Percentiles rank a stretch among this genome's conserved stretches.
Conservation (phyloP, 2,888 invertebrate species). For the Deroplatys truncata region DNA sequence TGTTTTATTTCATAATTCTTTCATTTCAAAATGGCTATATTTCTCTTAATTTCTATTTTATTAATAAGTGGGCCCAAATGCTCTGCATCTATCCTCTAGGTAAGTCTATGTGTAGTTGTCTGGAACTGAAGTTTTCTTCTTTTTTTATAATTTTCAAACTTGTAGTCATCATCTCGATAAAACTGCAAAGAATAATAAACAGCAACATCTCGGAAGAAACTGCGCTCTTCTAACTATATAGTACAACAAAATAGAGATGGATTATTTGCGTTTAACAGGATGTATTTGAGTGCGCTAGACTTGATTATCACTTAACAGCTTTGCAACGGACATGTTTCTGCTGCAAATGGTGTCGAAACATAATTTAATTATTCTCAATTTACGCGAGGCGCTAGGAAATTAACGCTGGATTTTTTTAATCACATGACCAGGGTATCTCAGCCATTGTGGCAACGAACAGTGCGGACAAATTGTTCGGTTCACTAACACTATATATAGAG, state of each 20-base stretch:
- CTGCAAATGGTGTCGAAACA: neutral
- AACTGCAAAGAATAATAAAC: too few species aligned
- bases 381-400: neutral
- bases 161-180: too few species aligned
- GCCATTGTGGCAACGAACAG: neutral
- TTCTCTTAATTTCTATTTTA: too few species aligned
- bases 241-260: neutral
- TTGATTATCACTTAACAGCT: neutral
- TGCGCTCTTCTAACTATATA: too few species aligned
- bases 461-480: neutral
- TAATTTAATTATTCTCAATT: neutral
- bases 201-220: too few species aligned
- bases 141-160: too few species aligned
- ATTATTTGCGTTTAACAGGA: neutral
- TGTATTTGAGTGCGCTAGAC: neutral
- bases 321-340: neutral
- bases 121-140: too few species aligned
- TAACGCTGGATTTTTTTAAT: neutral
- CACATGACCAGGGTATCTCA: neutral
- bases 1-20: too few species aligned
- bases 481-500: neutral
- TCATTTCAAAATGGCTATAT: too few species aligned
- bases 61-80: too few species aligned
- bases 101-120: too few species aligned
- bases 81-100: too few species aligned